Evolutionary conservation across 1,140 invertebrate species (phyloP), one percentile per base, ranked within the genome.

Genomic region (Drosophila teissieri): DNA sequence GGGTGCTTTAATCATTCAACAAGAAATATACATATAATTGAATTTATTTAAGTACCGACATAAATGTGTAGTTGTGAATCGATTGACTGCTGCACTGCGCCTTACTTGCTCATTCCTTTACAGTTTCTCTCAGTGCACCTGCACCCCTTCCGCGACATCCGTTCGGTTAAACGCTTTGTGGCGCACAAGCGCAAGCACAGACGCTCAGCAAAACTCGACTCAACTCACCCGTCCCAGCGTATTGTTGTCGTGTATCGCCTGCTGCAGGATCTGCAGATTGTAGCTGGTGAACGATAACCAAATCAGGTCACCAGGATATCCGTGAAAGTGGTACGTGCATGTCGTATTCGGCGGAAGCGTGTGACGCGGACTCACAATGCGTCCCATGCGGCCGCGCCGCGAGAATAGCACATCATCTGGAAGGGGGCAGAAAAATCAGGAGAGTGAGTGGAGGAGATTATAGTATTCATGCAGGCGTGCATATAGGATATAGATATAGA

Each of bases 271-370:
- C 72, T 95, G 94, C 70, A 96, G 95, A 51, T 95, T 95, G 92
- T 97, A 97, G 53, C 96, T 96, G 49, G 96, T 94, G 90, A 97
- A 98, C 90, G 96, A 97, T 40, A 98, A 93, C 97, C 97, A 98
- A 17, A 98, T 95, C 27, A 96, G 93, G 83, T 98, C 96, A 51
- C 95, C 95, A 22, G 95, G 94, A 52, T 94, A 94, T 15, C 97
- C 97, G 76, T 95, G 94, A 85, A 98, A 96, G 67, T 95, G 95
- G 94, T 97, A 98, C 15, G 95, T 96, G 92, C 97, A 98, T 11
- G 96, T 97, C 37, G 96, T 97, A 76, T 96, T 96, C 3, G 96
- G 96, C 44, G 97, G 95, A 53, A 98, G 92, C 17, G 96, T 96
- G 92, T 98, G 97, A 49, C 96, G 93, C 1, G 97, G 96, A 69